Evolutionary conservation across 2,113 vertebrate species (phyloP).

Genomic region (Athene cunicularia): DNA sequence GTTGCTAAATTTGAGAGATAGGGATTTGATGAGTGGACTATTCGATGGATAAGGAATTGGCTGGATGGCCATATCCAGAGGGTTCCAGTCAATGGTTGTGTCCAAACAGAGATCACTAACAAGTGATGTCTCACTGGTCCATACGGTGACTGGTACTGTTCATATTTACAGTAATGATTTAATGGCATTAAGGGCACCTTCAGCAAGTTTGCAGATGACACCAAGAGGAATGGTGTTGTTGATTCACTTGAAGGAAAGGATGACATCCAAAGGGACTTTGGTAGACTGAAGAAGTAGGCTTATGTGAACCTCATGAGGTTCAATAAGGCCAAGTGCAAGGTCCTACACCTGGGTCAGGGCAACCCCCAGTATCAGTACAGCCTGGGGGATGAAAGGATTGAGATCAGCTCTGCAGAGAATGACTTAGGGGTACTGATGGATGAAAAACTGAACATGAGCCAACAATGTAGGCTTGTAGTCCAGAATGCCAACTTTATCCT

Average conservation of each 20-base stretch:
- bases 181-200: background rate
- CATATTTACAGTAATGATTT: background rate
- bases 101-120: background rate
- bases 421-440: background rate
- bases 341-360: background rate
- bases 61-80: background rate
- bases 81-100: background rate
- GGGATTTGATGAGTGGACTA: background rate
- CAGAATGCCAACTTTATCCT: background rate
- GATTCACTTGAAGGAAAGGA: background rate
- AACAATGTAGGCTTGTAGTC: background rate
- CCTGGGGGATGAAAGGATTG: background rate
- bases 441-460: background rate
- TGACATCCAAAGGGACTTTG: background rate
- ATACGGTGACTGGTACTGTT: background rate
- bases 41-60: background rate
- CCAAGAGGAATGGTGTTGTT: background rate
- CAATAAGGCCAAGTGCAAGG: background rate
- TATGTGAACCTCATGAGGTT: background rate
- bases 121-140: background rate
- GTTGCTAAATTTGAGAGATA: background rate
- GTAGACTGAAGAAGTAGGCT: background rate
- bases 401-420: background rate
- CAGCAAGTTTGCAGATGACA: background rate
- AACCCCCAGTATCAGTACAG: background rate